Percentiles rank a stretch among this genome's conserved stretches.
phyloP scores from a whole-genome alignment of 1,140 invertebrate species.

The Drosophila busckii region DNA sequence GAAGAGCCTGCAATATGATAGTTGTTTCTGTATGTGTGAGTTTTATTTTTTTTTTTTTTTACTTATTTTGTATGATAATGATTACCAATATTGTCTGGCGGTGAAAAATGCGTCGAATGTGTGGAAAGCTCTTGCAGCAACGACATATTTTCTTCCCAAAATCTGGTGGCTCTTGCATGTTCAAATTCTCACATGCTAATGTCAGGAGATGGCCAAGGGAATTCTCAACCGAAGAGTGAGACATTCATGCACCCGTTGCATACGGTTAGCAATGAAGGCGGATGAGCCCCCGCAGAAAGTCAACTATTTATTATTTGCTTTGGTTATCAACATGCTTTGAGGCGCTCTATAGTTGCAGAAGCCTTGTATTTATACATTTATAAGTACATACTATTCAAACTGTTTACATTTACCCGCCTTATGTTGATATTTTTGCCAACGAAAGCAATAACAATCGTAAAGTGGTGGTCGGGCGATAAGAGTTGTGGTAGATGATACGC shows the following conservation, averaged over 20 bases:
- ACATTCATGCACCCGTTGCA: conserved; percentile 19
- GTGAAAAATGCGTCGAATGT: conserved; percentile 68
- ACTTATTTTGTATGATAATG: conserved; percentile 43
- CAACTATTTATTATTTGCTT: no score
- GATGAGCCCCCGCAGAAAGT: conserved; percentile 18
- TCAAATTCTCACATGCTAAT: conserved; percentile 18
- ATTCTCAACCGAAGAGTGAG: conserved; percentile 20
- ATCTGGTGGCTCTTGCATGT: conserved; percentile 35
- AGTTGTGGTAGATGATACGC: no score
- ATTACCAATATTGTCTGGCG: conserved; percentile 66
- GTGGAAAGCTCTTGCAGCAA: conserved; percentile 47
- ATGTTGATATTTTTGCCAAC: no score
- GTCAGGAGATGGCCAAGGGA: conserved; percentile 5
- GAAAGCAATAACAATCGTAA: no score
- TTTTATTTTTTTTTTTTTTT: conserved; percentile 8
- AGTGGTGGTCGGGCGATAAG: no score
- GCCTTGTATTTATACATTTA: no score
- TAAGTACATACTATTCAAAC: no score
- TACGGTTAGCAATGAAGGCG: conserved; percentile 14
- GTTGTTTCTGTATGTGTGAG: conserved; percentile 24
- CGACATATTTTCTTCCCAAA: conserved; percentile 41
- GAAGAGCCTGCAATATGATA: conserved; percentile 20
- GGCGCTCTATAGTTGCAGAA: no score
- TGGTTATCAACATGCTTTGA: no score
- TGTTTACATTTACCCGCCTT: no score